phyloP scores from a whole-genome alignment of 2,113 vertebrate genomes.

The Pygoscelis antarcticus region DNA sequence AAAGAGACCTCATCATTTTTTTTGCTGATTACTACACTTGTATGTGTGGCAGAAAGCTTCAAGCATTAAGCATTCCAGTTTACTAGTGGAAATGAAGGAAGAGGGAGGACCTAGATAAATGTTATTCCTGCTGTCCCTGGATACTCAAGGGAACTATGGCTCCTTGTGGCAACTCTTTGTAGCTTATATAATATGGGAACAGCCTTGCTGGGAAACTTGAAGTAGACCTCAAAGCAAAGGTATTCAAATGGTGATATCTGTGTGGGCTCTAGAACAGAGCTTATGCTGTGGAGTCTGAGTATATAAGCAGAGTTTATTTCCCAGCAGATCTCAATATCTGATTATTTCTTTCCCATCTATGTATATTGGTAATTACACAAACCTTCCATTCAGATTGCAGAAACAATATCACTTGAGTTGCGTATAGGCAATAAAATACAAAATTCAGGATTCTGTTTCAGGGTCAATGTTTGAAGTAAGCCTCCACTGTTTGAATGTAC shows the following conservation, averaged over 20 bases:
- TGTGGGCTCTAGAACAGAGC: not conserved
- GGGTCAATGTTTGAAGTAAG: not conserved
- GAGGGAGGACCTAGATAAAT: not conserved
- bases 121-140: not conserved
- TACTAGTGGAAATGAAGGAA: not conserved
- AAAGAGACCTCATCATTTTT: not conserved
- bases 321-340: not conserved
- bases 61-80: not conserved
- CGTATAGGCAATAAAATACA: not conserved
- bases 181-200: not conserved
- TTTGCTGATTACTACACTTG: not conserved
- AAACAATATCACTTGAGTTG: not conserved
- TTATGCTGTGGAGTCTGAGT: not conserved
- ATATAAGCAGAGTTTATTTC: not conserved
- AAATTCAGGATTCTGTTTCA: not conserved
- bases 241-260: not conserved
- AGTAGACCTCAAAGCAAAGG: not conserved
- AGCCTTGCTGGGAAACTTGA: not conserved
- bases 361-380: not conserved
- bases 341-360: not conserved
- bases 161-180: not conserved
- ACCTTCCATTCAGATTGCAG: not conserved
- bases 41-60: not conserved
- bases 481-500: fast-evolving
- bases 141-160: not conserved